Conservation (phyloP, 2,797 vertebrate genomes). For the Champsocephalus esox region DNA sequence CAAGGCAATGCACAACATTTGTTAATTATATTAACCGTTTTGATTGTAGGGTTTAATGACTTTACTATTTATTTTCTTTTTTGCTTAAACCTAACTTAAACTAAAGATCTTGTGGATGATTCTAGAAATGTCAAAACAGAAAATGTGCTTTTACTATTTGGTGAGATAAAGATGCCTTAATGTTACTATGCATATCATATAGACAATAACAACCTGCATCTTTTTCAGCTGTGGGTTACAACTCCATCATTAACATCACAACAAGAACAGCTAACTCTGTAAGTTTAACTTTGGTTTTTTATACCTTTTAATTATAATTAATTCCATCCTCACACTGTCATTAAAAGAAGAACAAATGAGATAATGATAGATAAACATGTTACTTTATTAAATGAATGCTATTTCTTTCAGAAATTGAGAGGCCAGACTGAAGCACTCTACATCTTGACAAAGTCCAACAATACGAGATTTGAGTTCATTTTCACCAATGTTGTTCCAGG, state of each 20-base stretch:
- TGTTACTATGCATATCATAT: background rate
- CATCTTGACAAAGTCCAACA: conserved; percentile 98
- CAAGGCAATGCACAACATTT: too few relatives aligned
- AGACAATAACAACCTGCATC: background rate
- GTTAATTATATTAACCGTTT: too few relatives aligned
- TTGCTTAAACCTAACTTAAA: background rate
- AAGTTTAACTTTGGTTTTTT: conserved; percentile 72
- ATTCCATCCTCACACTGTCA: background rate
- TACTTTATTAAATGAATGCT: conserved; percentile 7
- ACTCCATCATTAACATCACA: conserved; percentile 97
- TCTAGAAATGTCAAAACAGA: background rate
- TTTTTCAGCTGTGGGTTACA: conserved; percentile 94
- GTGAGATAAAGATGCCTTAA: background rate
- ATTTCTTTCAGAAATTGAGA: conserved; percentile 91
- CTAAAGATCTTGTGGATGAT: background rate
- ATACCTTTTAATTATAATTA: background rate
- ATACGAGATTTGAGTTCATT: conserved; percentile 98
- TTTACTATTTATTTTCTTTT: background rate
- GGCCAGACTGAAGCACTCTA: conserved; percentile 99
- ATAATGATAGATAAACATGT: background rate
- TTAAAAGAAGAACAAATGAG: background rate
- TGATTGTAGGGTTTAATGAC: background rate
- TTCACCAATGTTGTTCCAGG: conserved; percentile 98
- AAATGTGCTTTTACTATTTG: background rate
- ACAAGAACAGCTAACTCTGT: conserved; percentile 98